phyloP scores from a whole-genome alignment of 2,113 vertebrate genomes.

The Willisornis vidua region DNA sequence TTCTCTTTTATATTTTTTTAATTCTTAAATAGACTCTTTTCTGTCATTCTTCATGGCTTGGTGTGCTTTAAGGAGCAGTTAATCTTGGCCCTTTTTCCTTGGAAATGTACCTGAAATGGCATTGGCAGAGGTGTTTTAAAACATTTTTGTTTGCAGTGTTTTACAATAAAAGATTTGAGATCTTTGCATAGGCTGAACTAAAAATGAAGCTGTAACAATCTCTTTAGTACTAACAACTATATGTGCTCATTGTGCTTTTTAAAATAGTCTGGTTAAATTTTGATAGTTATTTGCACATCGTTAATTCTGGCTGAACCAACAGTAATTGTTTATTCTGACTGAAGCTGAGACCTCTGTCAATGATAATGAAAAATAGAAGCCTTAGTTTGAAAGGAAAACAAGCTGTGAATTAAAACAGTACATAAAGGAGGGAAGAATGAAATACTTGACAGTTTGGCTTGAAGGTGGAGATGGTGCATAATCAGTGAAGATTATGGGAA shows the following conservation, averaged over 20 bases:
- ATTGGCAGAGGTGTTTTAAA: neutral
- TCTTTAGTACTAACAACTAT: neutral
- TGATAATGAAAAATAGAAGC: neutral
- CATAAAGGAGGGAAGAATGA: neutral
- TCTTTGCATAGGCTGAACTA: neutral
- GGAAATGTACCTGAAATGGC: neutral
- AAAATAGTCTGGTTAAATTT: neutral
- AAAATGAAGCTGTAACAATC: neutral
- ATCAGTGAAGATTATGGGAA: neutral
- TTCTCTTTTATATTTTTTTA: neutral
- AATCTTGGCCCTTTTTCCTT: neutral
- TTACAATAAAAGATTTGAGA: neutral
- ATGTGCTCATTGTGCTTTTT: neutral
- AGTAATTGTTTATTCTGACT: neutral
- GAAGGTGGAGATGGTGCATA: neutral
- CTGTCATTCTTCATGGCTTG: neutral
- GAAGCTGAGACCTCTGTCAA: neutral
- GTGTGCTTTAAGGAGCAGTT: neutral
- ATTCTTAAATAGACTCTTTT: neutral
- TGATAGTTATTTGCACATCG: neutral
- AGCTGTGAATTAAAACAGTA: neutral
- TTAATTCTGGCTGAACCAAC: neutral
- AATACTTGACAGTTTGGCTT: neutral
- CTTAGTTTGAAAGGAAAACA: neutral
- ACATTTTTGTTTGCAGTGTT: neutral